Conservation (phyloP, 2,797 vertebrate species). For the Kryptopterus vitreolus region DNA sequence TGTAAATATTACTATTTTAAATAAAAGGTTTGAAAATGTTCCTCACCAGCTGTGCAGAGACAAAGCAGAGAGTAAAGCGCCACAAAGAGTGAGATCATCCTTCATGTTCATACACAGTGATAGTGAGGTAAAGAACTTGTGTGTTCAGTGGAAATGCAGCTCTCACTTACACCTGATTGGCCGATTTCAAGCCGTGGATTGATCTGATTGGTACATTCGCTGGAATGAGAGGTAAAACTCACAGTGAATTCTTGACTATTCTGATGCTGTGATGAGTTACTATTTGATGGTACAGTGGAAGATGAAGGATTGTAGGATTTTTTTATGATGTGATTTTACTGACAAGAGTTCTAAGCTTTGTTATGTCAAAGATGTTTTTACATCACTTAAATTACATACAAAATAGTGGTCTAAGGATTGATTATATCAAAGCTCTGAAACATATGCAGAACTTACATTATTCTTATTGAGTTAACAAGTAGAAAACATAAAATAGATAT, state of each 20-base stretch:
- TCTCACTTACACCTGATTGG: background rate
- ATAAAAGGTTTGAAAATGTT: background rate
- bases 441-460: no score
- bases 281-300: no score
- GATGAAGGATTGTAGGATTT: no score
- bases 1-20: background rate
- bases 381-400: no score
- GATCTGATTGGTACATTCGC: background rate
- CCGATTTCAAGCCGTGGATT: background rate
- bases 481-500: no score
- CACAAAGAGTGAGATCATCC: background rate
- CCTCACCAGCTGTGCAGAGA: background rate
- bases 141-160: background rate
- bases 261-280: background rate
- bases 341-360: no score
- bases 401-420: no score
- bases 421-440: no score
- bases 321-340: no score
- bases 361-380: no score
- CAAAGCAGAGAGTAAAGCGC: background rate
- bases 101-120: background rate
- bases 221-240: background rate
- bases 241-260: background rate
- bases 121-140: background rate
- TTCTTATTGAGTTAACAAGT: no score